These are phyloP conservation scores for Parasteatoda lunata DNA, from an alignment of 2,888 invertebrate species.

Conservation along the genomic window DNA sequence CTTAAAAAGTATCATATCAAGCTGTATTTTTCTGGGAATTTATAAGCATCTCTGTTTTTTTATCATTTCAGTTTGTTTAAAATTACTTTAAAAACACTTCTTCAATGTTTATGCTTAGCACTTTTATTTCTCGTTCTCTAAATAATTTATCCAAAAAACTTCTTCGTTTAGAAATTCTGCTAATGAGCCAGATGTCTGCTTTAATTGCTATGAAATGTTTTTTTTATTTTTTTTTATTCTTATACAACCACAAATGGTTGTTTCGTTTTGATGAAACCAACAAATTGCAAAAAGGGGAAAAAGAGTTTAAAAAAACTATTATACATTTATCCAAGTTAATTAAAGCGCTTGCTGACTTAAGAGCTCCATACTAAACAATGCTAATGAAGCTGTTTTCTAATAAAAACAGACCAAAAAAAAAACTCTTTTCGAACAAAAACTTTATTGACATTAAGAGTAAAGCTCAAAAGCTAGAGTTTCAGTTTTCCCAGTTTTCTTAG, in stretches of 20 bases:
- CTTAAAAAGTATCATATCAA: no score
- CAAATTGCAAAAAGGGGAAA: constrained; percentile 4
- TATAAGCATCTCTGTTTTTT: no score
- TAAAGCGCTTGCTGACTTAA: constrained; percentile 25
- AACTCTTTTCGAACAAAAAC: no score
- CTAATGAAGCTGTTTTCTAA: constrained; percentile 39
- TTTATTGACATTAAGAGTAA: no score
- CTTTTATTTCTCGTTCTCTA: constrained; percentile 9
- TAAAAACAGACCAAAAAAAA: constrained; percentile 3
- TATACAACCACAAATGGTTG: constrained; percentile 16
- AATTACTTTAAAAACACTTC: not conserved
- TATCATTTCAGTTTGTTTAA: no score
- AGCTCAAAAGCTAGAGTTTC: no score
- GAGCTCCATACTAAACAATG: constrained; percentile 29
- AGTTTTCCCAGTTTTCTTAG: no score
- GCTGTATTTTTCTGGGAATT: no score
- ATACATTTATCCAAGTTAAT: constrained; percentile 54
- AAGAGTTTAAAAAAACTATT: constrained; percentile 16
- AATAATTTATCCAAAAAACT: constrained; percentile 23
- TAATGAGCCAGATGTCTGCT: constrained; percentile 45
- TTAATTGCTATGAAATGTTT: constrained; percentile 32
- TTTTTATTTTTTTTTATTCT: constrained; percentile 21
- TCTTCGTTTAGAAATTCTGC: constrained; percentile 13
- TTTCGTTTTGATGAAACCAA: constrained; percentile 37
- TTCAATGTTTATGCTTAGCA: constrained; percentile 33